These are phyloP conservation scores for Euwallacea similis DNA, from an alignment of 1,140 invertebrate genomes.

Conservation along the genomic window DNA sequence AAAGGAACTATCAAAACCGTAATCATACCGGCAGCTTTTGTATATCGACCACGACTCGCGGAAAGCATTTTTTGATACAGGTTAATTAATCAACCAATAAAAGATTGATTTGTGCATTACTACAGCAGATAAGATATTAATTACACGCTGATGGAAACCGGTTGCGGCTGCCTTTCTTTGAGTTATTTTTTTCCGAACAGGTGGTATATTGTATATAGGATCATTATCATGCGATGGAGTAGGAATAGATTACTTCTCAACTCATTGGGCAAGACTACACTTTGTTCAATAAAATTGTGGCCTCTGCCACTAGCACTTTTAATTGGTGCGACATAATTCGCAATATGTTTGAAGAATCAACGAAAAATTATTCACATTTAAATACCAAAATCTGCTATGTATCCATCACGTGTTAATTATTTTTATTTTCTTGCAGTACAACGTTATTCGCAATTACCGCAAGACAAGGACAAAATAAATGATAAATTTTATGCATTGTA, in stretches of 20 bases:
- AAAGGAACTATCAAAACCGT: not conserved
- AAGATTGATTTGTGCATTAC: conserved; percentile 22
- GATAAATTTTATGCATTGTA: conserved; percentile 40
- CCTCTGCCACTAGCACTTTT: too few relatives aligned
- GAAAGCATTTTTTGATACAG: conserved; percentile 17
- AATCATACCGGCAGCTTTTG: conserved; percentile 3
- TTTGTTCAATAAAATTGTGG: too few relatives aligned
- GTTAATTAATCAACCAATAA: conserved; percentile 16
- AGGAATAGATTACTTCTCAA: too few relatives aligned
- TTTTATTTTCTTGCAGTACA: too few relatives aligned
- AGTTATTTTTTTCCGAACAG: conserved; percentile 7
- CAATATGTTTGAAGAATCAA: too few relatives aligned
- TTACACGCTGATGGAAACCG: conserved; percentile 12
- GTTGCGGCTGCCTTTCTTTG: conserved; percentile 20
- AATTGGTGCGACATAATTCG: too few relatives aligned
- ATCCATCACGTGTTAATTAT: too few relatives aligned
- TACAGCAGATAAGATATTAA: conserved; percentile 17
- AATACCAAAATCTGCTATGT: too few relatives aligned
- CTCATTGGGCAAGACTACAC: not conserved
- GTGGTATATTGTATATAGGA: conserved; percentile 13
- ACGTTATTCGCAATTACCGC: conserved; percentile 13
- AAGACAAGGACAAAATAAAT: conserved; percentile 31
- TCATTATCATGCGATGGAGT: too few relatives aligned
- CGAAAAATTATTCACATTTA: too few relatives aligned
- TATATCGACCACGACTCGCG: conserved; percentile 7